phyloP scores from a whole-genome alignment of 1,140 invertebrate species.

The Delia radicum region DNA sequence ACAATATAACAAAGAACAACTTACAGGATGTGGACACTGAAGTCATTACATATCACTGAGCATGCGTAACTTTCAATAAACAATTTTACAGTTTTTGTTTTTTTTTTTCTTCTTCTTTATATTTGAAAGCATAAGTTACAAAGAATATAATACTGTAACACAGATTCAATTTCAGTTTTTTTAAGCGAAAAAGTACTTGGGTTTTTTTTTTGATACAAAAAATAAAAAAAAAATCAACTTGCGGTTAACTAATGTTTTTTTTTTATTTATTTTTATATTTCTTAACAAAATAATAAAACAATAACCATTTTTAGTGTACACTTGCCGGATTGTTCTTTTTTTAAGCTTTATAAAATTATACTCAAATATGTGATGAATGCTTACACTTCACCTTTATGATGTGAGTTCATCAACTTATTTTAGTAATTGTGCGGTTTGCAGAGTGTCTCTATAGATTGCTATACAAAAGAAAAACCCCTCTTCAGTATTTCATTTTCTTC shows the following conservation, averaged over 20 bases:
- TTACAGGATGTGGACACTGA: conserved; percentile 12
- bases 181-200: not conserved
- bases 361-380: not conserved
- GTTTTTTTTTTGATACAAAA: not conserved
- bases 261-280: not conserved
- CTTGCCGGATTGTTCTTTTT: not conserved
- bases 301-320: not conserved
- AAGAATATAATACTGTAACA: not conserved
- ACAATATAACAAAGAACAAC: not conserved
- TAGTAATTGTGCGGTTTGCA: not conserved
- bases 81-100: not conserved
- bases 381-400: not conserved
- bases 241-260: not conserved
- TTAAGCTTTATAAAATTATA: not conserved
- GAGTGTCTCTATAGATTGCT: no score
- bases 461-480: no score
- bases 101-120: not conserved
- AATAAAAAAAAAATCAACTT: not conserved
- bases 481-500: no score
- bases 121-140: not conserved
- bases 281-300: not conserved
- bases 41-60: not conserved
- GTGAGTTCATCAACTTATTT: not conserved
- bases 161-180: not conserved
- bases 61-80: conserved; percentile 7